Conservation (phyloP, 2,888 invertebrate genomes). For the Lycaena phlaeas region DNA sequence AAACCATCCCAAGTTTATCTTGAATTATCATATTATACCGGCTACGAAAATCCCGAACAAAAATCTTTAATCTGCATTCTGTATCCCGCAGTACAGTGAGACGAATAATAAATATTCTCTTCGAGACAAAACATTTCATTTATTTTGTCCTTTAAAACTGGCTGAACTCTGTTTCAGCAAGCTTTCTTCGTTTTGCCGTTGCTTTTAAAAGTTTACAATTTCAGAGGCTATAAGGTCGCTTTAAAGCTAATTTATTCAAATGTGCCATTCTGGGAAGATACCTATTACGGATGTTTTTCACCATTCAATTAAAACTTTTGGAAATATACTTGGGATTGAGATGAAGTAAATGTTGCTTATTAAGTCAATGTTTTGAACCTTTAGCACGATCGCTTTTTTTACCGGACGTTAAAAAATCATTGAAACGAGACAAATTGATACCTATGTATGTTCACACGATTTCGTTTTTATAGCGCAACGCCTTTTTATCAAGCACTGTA, state of each 20-base stretch:
- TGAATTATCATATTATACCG: too few species aligned
- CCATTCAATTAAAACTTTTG: background rate
- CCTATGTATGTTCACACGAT: too few species aligned
- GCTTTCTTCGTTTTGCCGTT: constrained; percentile 16
- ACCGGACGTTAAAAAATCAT: too few species aligned
- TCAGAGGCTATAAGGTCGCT: constrained; percentile 2
- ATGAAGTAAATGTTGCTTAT: background rate
- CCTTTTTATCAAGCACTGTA: too few species aligned
- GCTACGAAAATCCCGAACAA: background rate
- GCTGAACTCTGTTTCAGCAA: constrained; percentile 33
- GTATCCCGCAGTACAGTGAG: background rate
- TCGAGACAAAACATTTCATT: constrained; percentile 28
- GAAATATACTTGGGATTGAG: background rate
- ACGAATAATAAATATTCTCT: constrained; percentile 5
- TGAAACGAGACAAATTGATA: too few species aligned
- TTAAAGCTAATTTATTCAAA: constrained; percentile 7
- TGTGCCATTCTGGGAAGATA: constrained; percentile 1
- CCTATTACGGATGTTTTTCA: constrained; percentile 1
- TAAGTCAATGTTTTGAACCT: too few species aligned
- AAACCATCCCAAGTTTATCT: too few species aligned
- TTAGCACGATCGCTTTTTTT: too few species aligned
- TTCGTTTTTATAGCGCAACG: too few species aligned
- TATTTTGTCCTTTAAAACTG: constrained; percentile 41
- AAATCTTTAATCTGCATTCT: constrained; percentile 1
- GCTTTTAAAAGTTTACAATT: constrained; percentile 2